Evolutionary conservation across 2,888 invertebrate species (phyloP).

Genomic region (Drosophila phalerata): DNA sequence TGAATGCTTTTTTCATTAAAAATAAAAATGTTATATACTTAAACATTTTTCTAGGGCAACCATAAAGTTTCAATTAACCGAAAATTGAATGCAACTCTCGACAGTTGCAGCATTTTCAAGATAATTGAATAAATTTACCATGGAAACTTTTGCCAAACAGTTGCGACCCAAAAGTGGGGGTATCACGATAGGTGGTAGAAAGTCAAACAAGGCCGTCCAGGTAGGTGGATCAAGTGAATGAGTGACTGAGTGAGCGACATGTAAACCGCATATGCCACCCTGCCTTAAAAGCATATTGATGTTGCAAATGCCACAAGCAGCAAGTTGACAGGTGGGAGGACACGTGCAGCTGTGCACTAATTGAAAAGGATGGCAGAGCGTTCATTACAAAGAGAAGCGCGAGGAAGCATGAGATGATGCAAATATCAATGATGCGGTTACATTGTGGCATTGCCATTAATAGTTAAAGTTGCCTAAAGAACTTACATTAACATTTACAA

Average conservation of each 20-base stretch:
- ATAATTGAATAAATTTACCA: constrained; percentile 23
- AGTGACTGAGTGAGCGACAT: constrained; percentile 23
- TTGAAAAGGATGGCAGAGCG: constrained; percentile 43
- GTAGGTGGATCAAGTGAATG: background rate
- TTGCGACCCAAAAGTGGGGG: constrained; percentile 3
- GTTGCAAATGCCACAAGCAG: constrained; percentile 47
- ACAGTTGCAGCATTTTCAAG: constrained; percentile 11
- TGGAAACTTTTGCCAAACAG: constrained; percentile 24
- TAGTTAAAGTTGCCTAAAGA: constrained; percentile 36
- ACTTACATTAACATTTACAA: constrained; percentile 13
- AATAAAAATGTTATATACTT: background rate
- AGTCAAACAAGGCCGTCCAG: background rate
- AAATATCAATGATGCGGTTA: constrained; percentile 22
- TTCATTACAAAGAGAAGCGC: constrained; percentile 4
- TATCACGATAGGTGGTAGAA: background rate
- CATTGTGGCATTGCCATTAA: constrained; percentile 39
- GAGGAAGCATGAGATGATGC: constrained; percentile 12
- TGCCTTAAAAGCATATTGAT: constrained; percentile 65
- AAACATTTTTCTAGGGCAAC: background rate
- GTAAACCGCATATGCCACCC: constrained; percentile 35
- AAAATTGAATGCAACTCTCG: constrained; percentile 20
- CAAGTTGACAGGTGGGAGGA: constrained; percentile 6
- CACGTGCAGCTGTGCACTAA: constrained; percentile 55
- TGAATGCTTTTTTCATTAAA: background rate
- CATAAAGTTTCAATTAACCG: constrained; percentile 13